A percentile compares a stretch with the other conserved stretches of the same genome.
These are phyloP conservation scores for Notocelia uddmanniana DNA, from an alignment of 2,888 invertebrate genomes.

Conservation along the genomic window DNA sequence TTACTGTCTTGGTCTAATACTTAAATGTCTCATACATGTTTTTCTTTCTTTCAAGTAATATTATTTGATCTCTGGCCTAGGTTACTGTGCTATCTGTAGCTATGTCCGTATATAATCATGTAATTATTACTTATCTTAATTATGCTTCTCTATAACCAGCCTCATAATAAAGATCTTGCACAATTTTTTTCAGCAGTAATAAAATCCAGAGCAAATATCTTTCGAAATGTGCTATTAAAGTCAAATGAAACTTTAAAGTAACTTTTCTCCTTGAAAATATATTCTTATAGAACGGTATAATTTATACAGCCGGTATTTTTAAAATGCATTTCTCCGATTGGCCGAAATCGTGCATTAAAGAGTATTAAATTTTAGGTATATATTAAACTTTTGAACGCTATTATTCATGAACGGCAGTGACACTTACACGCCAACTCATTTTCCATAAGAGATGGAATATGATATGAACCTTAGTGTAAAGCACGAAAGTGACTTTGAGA, in stretches of 20 bases:
- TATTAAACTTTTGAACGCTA: no score
- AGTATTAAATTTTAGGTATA: no score
- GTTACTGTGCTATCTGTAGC: slow-evolving; percentile 20
- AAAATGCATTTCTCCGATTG: no score
- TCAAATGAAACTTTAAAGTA: background rate
- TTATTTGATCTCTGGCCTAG: slow-evolving; percentile 17
- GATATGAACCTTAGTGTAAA: no score
- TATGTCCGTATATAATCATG: slow-evolving; percentile 22
- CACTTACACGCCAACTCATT: no score
- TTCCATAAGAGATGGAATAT: no score
- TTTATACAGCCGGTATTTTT: no score
- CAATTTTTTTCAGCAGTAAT: background rate
- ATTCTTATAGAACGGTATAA: no score
- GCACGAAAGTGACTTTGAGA: no score
- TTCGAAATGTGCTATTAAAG: background rate
- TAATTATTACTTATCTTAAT: slow-evolving; percentile 30
- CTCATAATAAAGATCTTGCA: slow-evolving; percentile 20
- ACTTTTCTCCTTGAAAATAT: no score
- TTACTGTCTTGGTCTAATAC: background rate
- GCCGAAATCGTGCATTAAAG: no score
- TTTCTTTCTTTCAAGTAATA: background rate
- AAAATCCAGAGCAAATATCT: background rate
- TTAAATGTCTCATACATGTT: slow-evolving; percentile 12
- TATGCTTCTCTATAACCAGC: slow-evolving; percentile 26
- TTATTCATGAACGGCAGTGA: no score